Conservation (phyloP, 2,888 invertebrate species). For the Megamerina dolium region DNA sequence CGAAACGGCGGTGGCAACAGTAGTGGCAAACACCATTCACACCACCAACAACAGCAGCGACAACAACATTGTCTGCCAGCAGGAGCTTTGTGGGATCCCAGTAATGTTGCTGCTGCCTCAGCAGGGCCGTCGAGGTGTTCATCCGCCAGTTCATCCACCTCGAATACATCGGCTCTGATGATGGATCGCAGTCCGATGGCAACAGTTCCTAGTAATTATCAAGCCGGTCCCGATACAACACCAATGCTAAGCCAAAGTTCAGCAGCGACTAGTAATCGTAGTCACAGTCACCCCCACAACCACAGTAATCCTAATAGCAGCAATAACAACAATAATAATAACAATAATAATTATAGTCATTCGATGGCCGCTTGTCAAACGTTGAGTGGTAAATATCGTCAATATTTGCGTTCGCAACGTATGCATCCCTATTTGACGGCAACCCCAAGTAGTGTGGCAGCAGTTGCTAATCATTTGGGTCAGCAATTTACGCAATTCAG, state of each 20-base stretch:
- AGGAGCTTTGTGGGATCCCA: constrained; percentile 32
- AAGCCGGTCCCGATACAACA: constrained; percentile 49
- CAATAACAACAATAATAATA: constrained; percentile 18
- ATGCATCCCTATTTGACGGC: constrained; percentile 56
- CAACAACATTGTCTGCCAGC: constrained; percentile 30
- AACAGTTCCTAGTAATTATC: constrained; percentile 51
- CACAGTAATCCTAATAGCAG: constrained; percentile 18
- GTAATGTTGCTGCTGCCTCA: constrained; percentile 21
- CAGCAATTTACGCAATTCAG: constrained; percentile 53
- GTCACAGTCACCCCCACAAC: constrained; percentile 16
- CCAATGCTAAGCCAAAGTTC: constrained; percentile 31
- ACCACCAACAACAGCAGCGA: constrained; percentile 35
- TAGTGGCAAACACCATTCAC: constrained; percentile 4
- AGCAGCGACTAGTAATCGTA: constrained; percentile 12
- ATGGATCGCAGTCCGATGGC: constrained; percentile 49
- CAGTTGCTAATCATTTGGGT: constrained; percentile 31
- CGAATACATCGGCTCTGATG: constrained; percentile 35
- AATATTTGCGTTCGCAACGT: constrained; percentile 55
- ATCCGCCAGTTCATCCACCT: constrained; percentile 24
- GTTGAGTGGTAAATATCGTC: constrained; percentile 54
- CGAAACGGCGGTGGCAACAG: constrained; percentile 29
- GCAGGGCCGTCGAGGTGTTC: too few relatives aligned
- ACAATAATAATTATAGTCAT: constrained; percentile 12
- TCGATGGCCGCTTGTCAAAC: constrained; percentile 18
- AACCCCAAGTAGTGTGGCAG: constrained; percentile 48